Conservation (phyloP, 2,888 invertebrate genomes). For the Dicycla oo region DNA sequence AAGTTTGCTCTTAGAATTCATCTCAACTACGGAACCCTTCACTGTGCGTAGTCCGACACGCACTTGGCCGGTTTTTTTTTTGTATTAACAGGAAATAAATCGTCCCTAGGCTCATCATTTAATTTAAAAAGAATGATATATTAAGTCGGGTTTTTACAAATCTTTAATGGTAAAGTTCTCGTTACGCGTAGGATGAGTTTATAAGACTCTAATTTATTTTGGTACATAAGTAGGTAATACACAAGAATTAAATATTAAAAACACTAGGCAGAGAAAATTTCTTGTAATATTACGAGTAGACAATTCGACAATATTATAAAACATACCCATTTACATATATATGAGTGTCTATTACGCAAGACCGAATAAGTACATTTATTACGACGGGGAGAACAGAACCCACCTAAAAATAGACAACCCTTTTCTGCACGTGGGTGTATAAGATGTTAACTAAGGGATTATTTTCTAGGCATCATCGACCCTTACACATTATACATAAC, state of each 20-base stretch:
- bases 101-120: conserved; percentile 26
- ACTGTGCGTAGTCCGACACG: too few species aligned
- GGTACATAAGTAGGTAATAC: neutral
- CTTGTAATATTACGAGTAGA: neutral
- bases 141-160: neutral
- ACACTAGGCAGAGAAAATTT: neutral
- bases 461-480: conserved; percentile 17
- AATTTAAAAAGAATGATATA: conserved; percentile 6
- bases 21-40: too few species aligned
- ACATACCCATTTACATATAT: conserved; percentile 5
- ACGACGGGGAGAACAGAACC: neutral
- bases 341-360: conserved; percentile 15
- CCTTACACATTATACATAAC: neutral
- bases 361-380: conserved; percentile 23
- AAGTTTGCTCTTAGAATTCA: too few species aligned
- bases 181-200: neutral
- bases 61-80: too few species aligned
- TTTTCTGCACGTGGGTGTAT: conserved; percentile 17
- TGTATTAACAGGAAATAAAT: conserved; percentile 40
- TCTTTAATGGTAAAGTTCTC: neutral
- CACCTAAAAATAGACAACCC: conserved; percentile 27
- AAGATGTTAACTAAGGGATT: conserved; percentile 21
- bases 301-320: conserved; percentile 16
- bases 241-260: neutral
- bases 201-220: neutral